Percentiles rank a stretch among this genome's conserved stretches.
Evolutionary conservation across 2,113 vertebrate genomes (phyloP).

Genomic region (Malurus alboscapulatus): DNA sequence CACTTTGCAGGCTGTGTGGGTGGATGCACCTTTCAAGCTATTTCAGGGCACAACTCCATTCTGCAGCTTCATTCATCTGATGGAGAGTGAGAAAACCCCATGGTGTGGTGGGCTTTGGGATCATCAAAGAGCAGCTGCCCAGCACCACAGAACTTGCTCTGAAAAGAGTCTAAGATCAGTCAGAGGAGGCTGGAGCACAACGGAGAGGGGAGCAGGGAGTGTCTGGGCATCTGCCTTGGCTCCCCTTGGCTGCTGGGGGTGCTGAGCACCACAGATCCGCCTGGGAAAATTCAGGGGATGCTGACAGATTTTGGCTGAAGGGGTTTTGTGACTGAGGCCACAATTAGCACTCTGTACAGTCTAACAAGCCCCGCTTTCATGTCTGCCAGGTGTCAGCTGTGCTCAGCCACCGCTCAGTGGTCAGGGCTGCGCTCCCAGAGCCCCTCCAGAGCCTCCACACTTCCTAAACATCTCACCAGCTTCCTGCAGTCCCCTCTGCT

Average conservation of each 20-base stretch:
- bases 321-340: not conserved
- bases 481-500: not conserved
- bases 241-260: not conserved
- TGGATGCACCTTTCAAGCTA: not conserved
- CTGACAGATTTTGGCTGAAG: not conserved
- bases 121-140: not conserved
- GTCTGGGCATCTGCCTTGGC: not conserved
- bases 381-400: conserved; percentile 45
- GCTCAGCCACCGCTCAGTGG: not conserved
- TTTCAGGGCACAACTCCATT: not conserved
- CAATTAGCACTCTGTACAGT: not conserved
- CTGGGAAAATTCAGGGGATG: not conserved
- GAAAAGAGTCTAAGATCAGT: not conserved
- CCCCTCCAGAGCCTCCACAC: not conserved
- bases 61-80: not conserved
- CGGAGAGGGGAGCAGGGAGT: not conserved
- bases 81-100: not conserved
- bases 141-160: not conserved
- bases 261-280: not conserved
- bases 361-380: not conserved
- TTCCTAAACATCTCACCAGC: not conserved
- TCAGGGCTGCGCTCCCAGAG: not conserved
- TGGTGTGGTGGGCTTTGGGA: fast-evolving
- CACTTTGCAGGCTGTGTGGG: not conserved
- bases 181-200: not conserved